Base-by-base conservation (phyloP, 2,888 invertebrate genomes). In the Stenchaetothrips biformis region DNA sequence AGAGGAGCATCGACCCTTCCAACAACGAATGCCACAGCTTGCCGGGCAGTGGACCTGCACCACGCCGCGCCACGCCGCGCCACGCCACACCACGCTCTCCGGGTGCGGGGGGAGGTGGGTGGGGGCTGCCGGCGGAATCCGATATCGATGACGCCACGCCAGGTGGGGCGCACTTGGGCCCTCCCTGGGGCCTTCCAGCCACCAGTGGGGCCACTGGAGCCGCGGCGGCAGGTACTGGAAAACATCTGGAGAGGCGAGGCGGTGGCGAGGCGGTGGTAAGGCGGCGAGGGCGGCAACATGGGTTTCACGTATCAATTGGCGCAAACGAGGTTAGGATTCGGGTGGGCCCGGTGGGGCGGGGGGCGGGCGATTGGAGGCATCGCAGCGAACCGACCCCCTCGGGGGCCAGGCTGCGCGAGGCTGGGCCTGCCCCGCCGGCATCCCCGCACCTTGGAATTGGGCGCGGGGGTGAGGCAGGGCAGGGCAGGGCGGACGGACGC, bases 241-340 rank as follows among this genome's bases (percentile, higher is more conserved):
- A 74, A 74, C 67, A 74, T 74, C 21, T 74, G 67, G 67, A 67
- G 67, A 37, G 37, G 37, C 37, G 2, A 37, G 37, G 37, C n/a
- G 37, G 37, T 37, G 37, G 37, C 37, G 67, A 74, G 67, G 67
- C 25, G 59, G 11, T 25, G 25, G 67, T 25, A 25, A 37, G 37
- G 37, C 37, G 37, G 37, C 37, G 37, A 37, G 37, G 37, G 37
- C 37, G 37, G 37, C 21, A 74, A 74, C 67, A 74, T 74, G 67
- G 67, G 67, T 74, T 74, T 74, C 67, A 74, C 67, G 67, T 74
- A 74, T 74, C 67, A 74, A 74, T 74, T 74, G 67, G 67, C 67
- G 67, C 67, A 74, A 74, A 74, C 67, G 67, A 74, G 67, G 67
- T 74, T 74, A 74, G 25, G 67, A 74, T 74, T 74, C 67, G 67